Conservation (phyloP, 53 echinoderm and acorn worm genomes). For the Glandiceps talaboti region DNA sequence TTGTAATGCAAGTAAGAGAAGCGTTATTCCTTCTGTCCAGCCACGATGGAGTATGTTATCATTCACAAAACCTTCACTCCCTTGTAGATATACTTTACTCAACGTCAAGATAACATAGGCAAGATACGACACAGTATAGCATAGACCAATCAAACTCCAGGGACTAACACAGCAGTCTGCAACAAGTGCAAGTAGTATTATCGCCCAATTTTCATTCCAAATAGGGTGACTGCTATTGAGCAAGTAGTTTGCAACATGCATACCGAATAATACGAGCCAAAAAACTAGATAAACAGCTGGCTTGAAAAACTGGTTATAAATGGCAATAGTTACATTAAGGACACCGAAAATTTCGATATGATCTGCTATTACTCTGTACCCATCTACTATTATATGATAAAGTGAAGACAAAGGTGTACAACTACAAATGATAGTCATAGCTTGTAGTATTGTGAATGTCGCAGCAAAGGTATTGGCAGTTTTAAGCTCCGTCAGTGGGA, state of each 20-base stretch:
- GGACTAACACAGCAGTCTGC: slow-evolving; percentile 88
- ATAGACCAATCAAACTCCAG: slow-evolving; percentile 87
- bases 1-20: slow-evolving; percentile 73
- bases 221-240: slow-evolving; percentile 30
- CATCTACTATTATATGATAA: slow-evolving; percentile 61
- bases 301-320: slow-evolving; percentile 82
- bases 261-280: slow-evolving; percentile 61
- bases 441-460: slow-evolving; percentile 34
- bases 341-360: slow-evolving; percentile 74
- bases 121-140: slow-evolving; percentile 81
- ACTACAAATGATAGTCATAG: slow-evolving; percentile 53
- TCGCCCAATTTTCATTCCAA: slow-evolving; percentile 55
- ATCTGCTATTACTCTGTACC: slow-evolving; percentile 64
- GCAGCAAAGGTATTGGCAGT: slow-evolving; percentile 45
- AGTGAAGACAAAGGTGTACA: slow-evolving; percentile 63
- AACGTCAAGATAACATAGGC: slow-evolving; percentile 54
- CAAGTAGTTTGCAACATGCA: slow-evolving; percentile 68
- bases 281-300: slow-evolving; percentile 68
- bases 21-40: slow-evolving; percentile 87
- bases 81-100: slow-evolving; percentile 86
- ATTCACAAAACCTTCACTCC: slow-evolving; percentile 37
- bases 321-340: slow-evolving; percentile 61
- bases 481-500: background rate
- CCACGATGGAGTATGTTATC: slow-evolving; percentile 55
- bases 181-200: slow-evolving; percentile 61